Evolutionary conservation across 2,113 vertebrate species (phyloP), one percentile per base, ranked within the genome.

Genomic region (Coptodon bakossiorum): DNA sequence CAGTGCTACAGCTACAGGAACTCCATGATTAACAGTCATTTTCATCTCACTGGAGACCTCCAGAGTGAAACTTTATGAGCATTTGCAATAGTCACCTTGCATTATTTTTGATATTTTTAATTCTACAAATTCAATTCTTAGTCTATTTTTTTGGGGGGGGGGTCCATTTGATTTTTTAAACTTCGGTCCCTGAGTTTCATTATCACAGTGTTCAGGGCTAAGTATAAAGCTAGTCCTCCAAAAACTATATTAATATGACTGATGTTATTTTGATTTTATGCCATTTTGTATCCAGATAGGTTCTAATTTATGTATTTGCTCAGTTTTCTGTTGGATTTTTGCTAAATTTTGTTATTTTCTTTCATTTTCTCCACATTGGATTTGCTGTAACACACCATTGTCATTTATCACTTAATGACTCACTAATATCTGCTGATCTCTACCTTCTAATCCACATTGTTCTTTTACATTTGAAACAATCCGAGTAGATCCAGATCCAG

Each of bases 81-180:
- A 38, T 66, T 66, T 66, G 61, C 59, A 71, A 71, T 40, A 43
- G 2, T 73, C 5, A 16, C 13, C 13, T 73, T 24, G 45, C 16
- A 43, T 71, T 71, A 24, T 43, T 16, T 40, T 40, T 24, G 19
- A 71, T 40, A 43, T 16, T 40, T 24, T 24, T 4, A 24, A 24
- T 43, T 73, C 38, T 24, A n/a, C 9, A 63, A 36, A 36, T n/a
- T 3, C 9, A 45, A 17, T 27, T 73, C 13, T 6, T 73, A 17
- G 16, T 76, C 9, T 48, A 1, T 17, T 48, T 45, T 66, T 1
- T 3, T n/a, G 6, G 7, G 27, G 24, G 24, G 12, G 27, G 7
- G 0, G 6, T 45, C 34, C 63, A 45, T 29, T 73, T 48, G 5
- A 7, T 0, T 50, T 50, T 50, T 19, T 1, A 31, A 50, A n/a